Conservation (phyloP, 2,888 invertebrate species). For the Nemotelus pantherinus region DNA sequence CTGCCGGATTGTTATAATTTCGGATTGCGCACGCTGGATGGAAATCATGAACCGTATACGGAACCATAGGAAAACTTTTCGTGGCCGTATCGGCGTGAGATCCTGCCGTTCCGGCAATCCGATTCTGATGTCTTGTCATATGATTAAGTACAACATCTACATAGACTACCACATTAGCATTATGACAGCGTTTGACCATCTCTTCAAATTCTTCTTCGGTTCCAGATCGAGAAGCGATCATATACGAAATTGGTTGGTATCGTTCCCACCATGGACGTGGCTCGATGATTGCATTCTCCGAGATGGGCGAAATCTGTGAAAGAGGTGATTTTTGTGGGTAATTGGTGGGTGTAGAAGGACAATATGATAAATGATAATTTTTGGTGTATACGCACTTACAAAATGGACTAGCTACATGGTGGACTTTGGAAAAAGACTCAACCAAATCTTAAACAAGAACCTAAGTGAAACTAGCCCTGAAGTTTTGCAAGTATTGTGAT, state of each 20-base stretch:
- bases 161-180: conserved; percentile 78
- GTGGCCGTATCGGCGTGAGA: conserved; percentile 66
- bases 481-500: too few relatives aligned
- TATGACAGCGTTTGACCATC: conserved; percentile 83
- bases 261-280: conserved; percentile 85
- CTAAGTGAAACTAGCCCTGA: too few relatives aligned
- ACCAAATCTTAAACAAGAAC: too few relatives aligned
- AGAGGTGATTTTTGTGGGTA: too few relatives aligned
- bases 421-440: too few relatives aligned
- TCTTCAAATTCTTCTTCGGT: conserved; percentile 73
- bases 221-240: conserved; percentile 77
- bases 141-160: conserved; percentile 81
- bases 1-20: conserved; percentile 66
- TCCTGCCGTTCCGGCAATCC: conserved; percentile 53
- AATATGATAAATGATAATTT: too few relatives aligned
- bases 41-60: conserved; percentile 69
- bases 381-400: too few relatives aligned
- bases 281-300: conserved; percentile 67
- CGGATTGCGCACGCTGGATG: conserved; percentile 65
- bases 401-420: too few relatives aligned
- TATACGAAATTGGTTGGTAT: conserved; percentile 85
- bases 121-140: conserved; percentile 70
- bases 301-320: conserved; percentile 69
- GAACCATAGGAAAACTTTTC: conserved; percentile 68
- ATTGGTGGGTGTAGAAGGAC: too few relatives aligned